These are phyloP conservation scores for Neostethus bicornis DNA, from an alignment of 2,797 vertebrate species.

Conservation along the genomic window DNA sequence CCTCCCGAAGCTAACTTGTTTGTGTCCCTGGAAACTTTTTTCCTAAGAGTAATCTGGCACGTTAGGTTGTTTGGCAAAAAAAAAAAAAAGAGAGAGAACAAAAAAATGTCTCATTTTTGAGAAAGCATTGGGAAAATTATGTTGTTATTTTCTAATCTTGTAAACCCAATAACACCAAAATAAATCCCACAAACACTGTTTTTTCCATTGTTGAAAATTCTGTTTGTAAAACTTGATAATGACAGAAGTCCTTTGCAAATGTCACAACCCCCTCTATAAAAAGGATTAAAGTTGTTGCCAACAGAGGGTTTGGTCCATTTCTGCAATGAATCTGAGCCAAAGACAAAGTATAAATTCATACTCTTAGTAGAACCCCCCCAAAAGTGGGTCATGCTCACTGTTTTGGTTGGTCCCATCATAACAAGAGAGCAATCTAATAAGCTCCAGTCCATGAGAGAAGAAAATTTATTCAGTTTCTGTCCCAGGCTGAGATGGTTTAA, in stretches of 20 bases:
- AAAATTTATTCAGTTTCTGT: conserved; percentile 65
- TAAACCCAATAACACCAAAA: too few species aligned
- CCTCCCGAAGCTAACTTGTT: too few species aligned
- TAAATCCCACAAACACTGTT: not conserved
- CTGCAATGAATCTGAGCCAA: conserved; percentile 17
- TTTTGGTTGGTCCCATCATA: conserved; percentile 53
- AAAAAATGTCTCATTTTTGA: not conserved
- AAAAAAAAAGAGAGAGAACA: too few species aligned
- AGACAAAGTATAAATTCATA: conserved; percentile 39
- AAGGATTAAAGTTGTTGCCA: not conserved
- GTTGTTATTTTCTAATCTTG: too few species aligned
- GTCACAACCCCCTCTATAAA: not conserved
- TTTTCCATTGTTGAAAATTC: not conserved
- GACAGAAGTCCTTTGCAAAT: not conserved
- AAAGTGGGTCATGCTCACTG: conserved; percentile 63
- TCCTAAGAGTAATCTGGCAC: too few species aligned
- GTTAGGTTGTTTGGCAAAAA: too few species aligned
- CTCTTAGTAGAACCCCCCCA: conserved; percentile 28
- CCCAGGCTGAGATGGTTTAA: conserved; percentile 68
- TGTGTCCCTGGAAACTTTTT: too few species aligned
- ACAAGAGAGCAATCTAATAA: conserved; percentile 66
- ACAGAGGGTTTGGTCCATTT: conserved; percentile 8
- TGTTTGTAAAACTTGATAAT: not conserved
- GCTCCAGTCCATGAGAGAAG: conserved; percentile 54
- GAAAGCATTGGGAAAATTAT: too few species aligned